Evolutionary conservation across 2,113 vertebrate genomes (phyloP).

Genomic region (Paradisaea rubra): DNA sequence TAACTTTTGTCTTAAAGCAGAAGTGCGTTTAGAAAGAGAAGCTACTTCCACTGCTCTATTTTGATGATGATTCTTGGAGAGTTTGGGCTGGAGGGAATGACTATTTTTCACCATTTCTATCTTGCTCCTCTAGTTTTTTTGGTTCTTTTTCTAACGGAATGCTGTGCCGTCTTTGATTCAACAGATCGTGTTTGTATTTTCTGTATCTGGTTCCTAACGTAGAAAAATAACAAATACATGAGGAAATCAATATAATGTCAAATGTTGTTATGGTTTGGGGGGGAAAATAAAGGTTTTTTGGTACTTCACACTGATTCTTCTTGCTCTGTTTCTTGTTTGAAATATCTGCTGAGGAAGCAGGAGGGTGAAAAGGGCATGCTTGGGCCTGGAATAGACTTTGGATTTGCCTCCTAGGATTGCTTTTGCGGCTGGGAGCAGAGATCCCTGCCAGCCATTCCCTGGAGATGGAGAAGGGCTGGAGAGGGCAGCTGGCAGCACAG

Average conservation of each 20-base stretch:
- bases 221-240: constrained; percentile 72
- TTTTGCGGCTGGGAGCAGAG: fast-evolving
- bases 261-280: constrained; percentile 59
- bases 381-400: not conserved
- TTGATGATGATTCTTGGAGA: constrained; percentile 59
- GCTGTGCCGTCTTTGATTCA: constrained; percentile 60
- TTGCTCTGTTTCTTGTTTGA: not conserved
- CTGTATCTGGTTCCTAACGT: constrained; percentile 70
- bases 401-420: not conserved
- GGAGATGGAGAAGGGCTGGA: not conserved
- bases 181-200: constrained; percentile 69
- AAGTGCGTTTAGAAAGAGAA: constrained; percentile 52
- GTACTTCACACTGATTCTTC: constrained; percentile 39
- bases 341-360: not conserved
- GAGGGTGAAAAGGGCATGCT: not conserved
- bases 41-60: constrained; percentile 63
- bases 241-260: constrained; percentile 72
- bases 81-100: constrained; percentile 47
- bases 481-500: not conserved
- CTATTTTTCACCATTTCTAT: constrained; percentile 51
- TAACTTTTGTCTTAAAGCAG: constrained; percentile 58
- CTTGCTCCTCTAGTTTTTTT: constrained; percentile 46
- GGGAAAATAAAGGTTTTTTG: constrained; percentile 65
- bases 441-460: not conserved
- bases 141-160: constrained; percentile 62